Conservation (phyloP, 2,797 vertebrate genomes). For the Micromesistius poutassou region DNA sequence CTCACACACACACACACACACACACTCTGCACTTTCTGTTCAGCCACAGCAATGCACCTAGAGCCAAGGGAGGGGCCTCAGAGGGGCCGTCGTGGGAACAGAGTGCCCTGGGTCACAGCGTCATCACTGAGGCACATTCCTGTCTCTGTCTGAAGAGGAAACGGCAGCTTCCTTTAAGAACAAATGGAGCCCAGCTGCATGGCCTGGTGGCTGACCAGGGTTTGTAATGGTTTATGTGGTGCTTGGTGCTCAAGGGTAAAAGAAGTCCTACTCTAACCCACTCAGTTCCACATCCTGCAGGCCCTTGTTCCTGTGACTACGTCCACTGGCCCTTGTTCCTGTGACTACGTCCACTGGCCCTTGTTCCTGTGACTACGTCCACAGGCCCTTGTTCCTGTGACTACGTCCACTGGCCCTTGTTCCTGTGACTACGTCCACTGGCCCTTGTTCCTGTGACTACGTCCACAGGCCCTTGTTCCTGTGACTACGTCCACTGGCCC, state of each 20-base stretch:
- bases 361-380: no score
- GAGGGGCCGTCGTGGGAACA: conserved; percentile 47
- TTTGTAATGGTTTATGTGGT: not conserved
- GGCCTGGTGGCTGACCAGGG: not conserved
- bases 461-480: no score
- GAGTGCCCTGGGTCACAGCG: conserved; percentile 41
- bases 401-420: not conserved
- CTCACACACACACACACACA: conserved; percentile 4
- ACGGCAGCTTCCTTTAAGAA: conserved; percentile 37
- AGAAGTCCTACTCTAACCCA: not conserved
- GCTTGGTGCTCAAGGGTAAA: not conserved
- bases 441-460: no score
- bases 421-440: no score
- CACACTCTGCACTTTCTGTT: conserved; percentile 36
- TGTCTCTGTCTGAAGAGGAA: not conserved
- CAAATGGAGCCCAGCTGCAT: not conserved
- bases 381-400: no score
- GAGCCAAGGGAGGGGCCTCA: conserved; percentile 30
- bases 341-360: not conserved
- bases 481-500: no score
- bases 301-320: not conserved
- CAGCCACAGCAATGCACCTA: conserved; percentile 19
- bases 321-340: no score
- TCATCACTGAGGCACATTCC: conserved; percentile 3
- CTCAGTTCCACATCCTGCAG: not conserved